Evolutionary conservation across 2,888 invertebrate species (phyloP).

Genomic region (Nowickia ferox): DNA sequence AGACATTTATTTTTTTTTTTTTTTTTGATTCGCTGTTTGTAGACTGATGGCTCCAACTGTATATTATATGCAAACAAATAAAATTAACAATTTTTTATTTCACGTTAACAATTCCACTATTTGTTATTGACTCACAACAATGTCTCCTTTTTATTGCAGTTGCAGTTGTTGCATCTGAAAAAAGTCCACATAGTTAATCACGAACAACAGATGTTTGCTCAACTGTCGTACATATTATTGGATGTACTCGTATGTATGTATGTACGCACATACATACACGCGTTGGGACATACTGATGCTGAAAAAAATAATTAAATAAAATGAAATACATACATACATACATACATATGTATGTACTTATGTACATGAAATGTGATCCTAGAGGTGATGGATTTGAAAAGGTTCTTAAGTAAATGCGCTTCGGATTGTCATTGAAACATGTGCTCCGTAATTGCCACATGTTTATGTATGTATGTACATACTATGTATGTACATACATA

Average conservation of each 20-base stretch:
- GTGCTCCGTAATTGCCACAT: not conserved
- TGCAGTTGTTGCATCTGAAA: slow-evolving; percentile 45
- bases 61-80: slow-evolving; percentile 56
- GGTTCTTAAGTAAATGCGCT: not conserved
- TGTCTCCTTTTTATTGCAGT: slow-evolving; percentile 35
- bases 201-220: slow-evolving; percentile 54
- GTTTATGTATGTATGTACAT: not conserved
- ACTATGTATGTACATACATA: not conserved
- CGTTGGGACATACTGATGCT: too few species aligned
- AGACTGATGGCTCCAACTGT: too few species aligned
- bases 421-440: not conserved
- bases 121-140: slow-evolving; percentile 58
- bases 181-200: slow-evolving; percentile 31
- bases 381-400: not conserved
- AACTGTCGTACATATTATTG: slow-evolving; percentile 37
- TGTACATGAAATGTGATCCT: too few species aligned
- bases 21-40: too few species aligned
- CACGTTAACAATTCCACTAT: slow-evolving; percentile 59
- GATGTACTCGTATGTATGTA: not conserved
- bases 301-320: too few species aligned
- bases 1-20: too few species aligned
- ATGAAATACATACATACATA: too few species aligned
- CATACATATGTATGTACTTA: too few species aligned
- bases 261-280: not conserved
- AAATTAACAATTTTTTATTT: slow-evolving; percentile 64